Evolutionary conservation across 1,140 invertebrate species (phyloP).

Genomic region (Pseudomyrmex pallidus): DNA sequence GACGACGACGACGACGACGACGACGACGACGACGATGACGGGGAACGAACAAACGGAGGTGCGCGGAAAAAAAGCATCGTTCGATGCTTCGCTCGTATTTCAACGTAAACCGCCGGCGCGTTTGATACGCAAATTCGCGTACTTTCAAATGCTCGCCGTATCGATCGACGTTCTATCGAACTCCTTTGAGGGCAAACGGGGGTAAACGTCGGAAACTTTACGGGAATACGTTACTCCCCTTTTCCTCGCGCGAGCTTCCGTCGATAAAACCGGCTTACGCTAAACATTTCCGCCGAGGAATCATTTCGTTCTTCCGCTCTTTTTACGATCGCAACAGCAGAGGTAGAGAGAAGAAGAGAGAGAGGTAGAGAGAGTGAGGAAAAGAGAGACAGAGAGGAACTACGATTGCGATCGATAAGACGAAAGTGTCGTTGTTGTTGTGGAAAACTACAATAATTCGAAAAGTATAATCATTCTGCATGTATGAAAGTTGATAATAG

Average conservation of each 20-base stretch:
- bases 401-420: conserved; percentile 33
- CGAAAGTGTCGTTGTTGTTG: neutral
- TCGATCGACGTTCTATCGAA: conserved; percentile 48
- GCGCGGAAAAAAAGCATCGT: conserved; percentile 27
- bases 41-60: neutral
- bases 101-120: conserved; percentile 57
- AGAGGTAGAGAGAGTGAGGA: neutral
- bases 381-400: conserved; percentile 13
- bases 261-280: conserved; percentile 52
- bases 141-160: conserved; percentile 55
- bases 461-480: neutral
- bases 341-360: neutral
- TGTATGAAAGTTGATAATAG: neutral
- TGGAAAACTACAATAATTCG: neutral
- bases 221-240: conserved; percentile 46
- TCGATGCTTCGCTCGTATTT: conserved; percentile 59
- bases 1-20: neutral
- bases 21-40: neutral
- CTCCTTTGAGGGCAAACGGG: conserved; percentile 56
- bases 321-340: conserved; percentile 19
- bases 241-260: conserved; percentile 59
- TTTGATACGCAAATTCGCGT: conserved; percentile 58
- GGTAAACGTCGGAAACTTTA: conserved; percentile 53
- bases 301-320: conserved; percentile 44
- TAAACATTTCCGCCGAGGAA: conserved; percentile 57